phyloP scores from a whole-genome alignment of 2,888 invertebrate species.

The Drepanosiphum platanoidis region DNA sequence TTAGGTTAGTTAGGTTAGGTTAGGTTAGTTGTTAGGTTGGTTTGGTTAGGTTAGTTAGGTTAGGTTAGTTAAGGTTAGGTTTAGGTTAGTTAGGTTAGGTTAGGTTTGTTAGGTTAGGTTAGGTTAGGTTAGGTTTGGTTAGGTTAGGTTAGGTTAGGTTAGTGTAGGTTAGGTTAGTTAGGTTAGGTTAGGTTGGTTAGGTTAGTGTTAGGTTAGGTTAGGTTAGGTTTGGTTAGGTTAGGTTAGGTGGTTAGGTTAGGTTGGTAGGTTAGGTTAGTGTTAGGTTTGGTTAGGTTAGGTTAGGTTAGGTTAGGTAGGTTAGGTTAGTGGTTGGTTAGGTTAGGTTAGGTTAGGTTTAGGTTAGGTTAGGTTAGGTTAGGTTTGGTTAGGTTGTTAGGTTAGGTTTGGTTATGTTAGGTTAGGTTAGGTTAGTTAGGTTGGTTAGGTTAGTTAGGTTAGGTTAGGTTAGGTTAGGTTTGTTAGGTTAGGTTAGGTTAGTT shows the following conservation, averaged over 20 bases:
- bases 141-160: too few relatives aligned
- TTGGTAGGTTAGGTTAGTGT: slow-evolving; percentile 62
- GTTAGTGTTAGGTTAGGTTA: slow-evolving; percentile 38
- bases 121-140: too few relatives aligned
- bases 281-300: too few relatives aligned
- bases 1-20: slow-evolving; percentile 56
- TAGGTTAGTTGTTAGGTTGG: too few relatives aligned
- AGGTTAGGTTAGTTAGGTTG: slow-evolving; percentile 63
- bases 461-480: slow-evolving; percentile 63
- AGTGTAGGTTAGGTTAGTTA: slow-evolving; percentile 63
- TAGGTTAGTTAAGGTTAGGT: too few relatives aligned
- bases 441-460: too few relatives aligned
- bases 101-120: too few relatives aligned
- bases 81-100: too few relatives aligned
- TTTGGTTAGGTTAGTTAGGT: too few relatives aligned
- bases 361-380: neutral
- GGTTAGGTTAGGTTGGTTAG: slow-evolving; percentile 63
- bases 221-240: slow-evolving; percentile 62
- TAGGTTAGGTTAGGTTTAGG: too few relatives aligned
- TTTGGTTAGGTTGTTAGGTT: slow-evolving; percentile 37
- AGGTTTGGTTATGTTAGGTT: slow-evolving; percentile 63
- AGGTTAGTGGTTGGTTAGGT: too few relatives aligned
- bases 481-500: slow-evolving; percentile 64
- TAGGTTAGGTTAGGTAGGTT: too few relatives aligned
- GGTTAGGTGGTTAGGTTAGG: slow-evolving; percentile 61